Base-by-base conservation (phyloP, 2,888 invertebrate genomes). In the Stenodera caucasica region DNA sequence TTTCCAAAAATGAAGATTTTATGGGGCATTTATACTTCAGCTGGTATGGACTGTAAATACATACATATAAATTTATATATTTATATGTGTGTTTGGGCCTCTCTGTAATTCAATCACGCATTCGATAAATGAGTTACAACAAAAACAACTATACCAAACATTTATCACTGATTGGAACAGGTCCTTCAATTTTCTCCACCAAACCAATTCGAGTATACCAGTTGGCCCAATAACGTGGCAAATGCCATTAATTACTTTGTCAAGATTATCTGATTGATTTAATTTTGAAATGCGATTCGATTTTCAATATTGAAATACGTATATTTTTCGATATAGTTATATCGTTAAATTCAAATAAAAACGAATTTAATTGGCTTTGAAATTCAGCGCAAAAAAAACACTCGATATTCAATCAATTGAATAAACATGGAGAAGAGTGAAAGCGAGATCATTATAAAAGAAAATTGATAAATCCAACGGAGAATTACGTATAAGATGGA, bases 91-190 rank as follows among this genome's bases (percentile, higher is more conserved):
- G 35, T 18, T 1, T 40, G 11, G 6, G 12, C 1, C 18, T 40
- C 18, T 23, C 49, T 26, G 40, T 49, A 61, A 50, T 54, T 45
- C 18, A 54, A 56, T 61, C 57, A 61, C 57, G 57, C 37, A 53
- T 35, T 29, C 50, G 57, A 35, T 61, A 61, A 61, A 61, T 61
- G 61, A 54, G 57, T 61, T 57, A 61, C 57, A 45, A 49, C 54
- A 61, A 61, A 61, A 61, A 57, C 61, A 61, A 61, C 61, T 57
- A 57, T 29, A 61, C 50, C 50, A 15, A 50, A 32, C 54, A 57
- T 61, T 61, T 54, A 57, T 61, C 57, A 61, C 50, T 61, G 61
- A 61, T 61, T 61, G 57, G 51, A 61, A 51, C 35, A 26, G 53
- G 23, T 40, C 54, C 55, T 51, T 29, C 51, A 51, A 61, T 57